These are phyloP conservation scores for Myotis findleyi DNA, from an alignment of 2,797 vertebrate species.

Conservation along the genomic window DNA sequence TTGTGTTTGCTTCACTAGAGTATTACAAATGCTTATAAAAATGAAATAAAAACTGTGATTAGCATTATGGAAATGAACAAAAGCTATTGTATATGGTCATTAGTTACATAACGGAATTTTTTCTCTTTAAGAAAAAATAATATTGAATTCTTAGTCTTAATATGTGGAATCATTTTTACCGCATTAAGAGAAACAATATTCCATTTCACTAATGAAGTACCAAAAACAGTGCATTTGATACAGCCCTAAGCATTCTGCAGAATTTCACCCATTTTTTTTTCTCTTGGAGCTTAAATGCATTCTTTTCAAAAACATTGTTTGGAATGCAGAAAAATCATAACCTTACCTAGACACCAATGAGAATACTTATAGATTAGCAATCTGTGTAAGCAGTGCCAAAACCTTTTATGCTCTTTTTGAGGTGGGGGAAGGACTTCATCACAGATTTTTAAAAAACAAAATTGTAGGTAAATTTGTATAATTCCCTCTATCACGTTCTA, in stretches of 20 bases:
- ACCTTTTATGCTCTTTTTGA: not conserved
- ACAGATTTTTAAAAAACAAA: not conserved
- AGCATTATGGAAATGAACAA: not conserved
- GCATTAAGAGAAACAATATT: constrained; percentile 42
- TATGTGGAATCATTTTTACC: constrained; percentile 26
- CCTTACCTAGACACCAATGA: not conserved
- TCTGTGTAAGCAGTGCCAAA: not conserved
- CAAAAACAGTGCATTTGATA: not conserved
- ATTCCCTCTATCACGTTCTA: not conserved
- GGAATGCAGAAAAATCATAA: not conserved
- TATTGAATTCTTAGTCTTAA: constrained; percentile 51
- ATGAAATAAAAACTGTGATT: constrained; percentile 53
- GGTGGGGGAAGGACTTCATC: not conserved
- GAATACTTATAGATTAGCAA: not conserved
- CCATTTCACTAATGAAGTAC: constrained; percentile 40
- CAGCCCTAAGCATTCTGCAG: not conserved
- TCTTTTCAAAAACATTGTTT: not conserved
- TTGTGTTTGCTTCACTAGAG: not conserved
- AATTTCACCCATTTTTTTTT: not conserved
- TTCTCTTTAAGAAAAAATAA: constrained; percentile 41
- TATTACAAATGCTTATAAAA: constrained; percentile 55
- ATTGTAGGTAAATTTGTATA: not conserved
- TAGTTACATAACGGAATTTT: constrained; percentile 41
- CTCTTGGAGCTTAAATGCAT: not conserved
- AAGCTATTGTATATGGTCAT: not conserved